Base-by-base conservation (phyloP, 2,113 vertebrate species). In the Loxodonta africana region DNA sequence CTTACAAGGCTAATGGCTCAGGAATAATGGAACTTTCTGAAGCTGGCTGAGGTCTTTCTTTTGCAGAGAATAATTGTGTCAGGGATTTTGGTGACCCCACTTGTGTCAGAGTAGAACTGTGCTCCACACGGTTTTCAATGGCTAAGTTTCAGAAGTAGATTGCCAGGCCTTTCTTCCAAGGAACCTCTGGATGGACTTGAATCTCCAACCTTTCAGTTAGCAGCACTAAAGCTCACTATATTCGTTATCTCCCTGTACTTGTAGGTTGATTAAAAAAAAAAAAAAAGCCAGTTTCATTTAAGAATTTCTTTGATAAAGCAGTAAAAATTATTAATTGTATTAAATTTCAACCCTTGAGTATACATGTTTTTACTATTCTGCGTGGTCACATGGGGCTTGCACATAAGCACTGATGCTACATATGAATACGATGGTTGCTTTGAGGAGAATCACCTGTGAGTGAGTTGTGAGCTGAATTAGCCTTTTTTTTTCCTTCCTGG, bases 401-500 rank as follows among this genome's bases (percentile, higher is more conserved):
- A 37, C 6, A 4, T 0, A 6, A 18, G 53, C 44, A 12, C 7
- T 33, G 41, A 0, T 30, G 1, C 18, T 41, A 6, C 60, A 0
- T 0, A 0, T 1, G n/a, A n/a, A 14, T 2, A 28, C 0, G 1
- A 8, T 26, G 37, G n/a, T 8, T 46, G 37, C 26, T 46, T 21
- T 2, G 44, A 57, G 67, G 14, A 81, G 33, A 57, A 46, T 44
- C 10, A 8, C 69, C 25, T 2, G 9, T 23, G n/a, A 77, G 4
- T 44, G n/a, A 76, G 57, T 46, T 60, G 92, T 74, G 26, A 21
- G 12, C 20, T 69, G 41, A 92, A 30, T 28, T n/a, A 76, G 89
- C 63, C 1, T 33, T 73, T 53, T 25, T n/a, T 37, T 33, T 3
- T 14, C 14, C 8, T 78, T 37, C 76, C 25, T 65, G 9, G 44